These are phyloP conservation scores for Bolinopsis microptera DNA, from an alignment of 37 sponge, comb jelly and placozoan genomes.

Conservation along the genomic window DNA sequence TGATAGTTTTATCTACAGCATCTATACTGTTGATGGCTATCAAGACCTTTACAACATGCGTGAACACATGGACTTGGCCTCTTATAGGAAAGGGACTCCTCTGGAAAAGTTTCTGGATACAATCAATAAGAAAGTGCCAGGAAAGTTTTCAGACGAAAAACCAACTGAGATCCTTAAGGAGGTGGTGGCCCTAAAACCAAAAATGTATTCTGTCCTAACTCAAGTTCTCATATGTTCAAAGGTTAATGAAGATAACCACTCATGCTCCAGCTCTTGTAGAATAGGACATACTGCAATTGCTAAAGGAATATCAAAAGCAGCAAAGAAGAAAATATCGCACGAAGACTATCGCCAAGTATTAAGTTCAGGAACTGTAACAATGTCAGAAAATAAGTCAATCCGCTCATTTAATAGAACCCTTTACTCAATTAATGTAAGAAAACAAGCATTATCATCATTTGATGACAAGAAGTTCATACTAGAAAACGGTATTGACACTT, in stretches of 20 bases:
- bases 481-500: slow-evolving; percentile 17
- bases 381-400: background rate
- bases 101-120: background rate
- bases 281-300: slow-evolving; percentile 27
- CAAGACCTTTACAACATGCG: background rate
- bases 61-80: slow-evolving; percentile 7
- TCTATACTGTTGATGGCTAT: slow-evolving; percentile 16
- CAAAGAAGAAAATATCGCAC: slow-evolving; percentile 22
- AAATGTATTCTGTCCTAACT: slow-evolving; percentile 6
- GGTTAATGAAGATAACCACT: too few relatives aligned
- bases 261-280: background rate
- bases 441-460: background rate
- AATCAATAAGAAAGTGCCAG: background rate
- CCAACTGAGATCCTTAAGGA: slow-evolving; percentile 18
- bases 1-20: background rate
- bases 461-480: slow-evolving; percentile 54
- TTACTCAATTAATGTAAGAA: background rate
- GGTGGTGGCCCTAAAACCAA: slow-evolving; percentile 37
- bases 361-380: background rate
- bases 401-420: background rate
- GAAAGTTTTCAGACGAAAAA: slow-evolving; percentile 55
- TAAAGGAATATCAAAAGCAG: slow-evolving; percentile 22
- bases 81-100: background rate
- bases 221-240: background rate
- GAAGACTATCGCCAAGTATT: background rate